Evolutionary conservation across 2,113 vertebrate genomes (phyloP), one percentile per base, ranked within the genome.

Genomic region (Oxygymnocypris stewartii): DNA sequence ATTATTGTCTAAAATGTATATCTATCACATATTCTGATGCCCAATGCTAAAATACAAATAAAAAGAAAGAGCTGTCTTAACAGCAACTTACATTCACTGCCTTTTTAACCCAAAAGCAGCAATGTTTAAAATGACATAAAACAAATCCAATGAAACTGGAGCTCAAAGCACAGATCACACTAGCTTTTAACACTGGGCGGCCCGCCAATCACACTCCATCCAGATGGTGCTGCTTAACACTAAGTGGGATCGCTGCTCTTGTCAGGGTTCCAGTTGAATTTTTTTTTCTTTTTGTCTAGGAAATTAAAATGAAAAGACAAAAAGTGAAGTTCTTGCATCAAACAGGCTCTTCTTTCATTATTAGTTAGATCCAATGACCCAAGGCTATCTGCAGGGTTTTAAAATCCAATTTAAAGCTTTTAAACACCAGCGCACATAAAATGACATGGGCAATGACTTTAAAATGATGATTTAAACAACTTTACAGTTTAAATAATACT

Each of bases 241-340:
- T 69, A 67, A 11, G 42, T 51, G 63, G 31, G 28, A 16, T 82
- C 63, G 3, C 71, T 77, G 0, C 86, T 61, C 9, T 80, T 88
- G 76, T 54, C 84, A 65, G 86, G n/a, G 18, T 59, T 79, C 89
- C 85, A 91, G 42, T 86, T 90, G 79, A 91, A 91, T 84, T 35
- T 82, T 51, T 8, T 90, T 3, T 3, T 61, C 73, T 49, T 84
- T 65, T 12, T 90, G 8, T 7, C 47, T 75, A 18, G 86, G 91
- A 79, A 73, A 81, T 16, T 20, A 13, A 82, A 63, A 47, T 0
- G 9, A 69, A 20, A 4, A 42, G 23, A 0, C 14, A 80, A 20
- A 57, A 44, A 20, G 28, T 54, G 6, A 18, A 44, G 11, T 6
- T 75, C 42, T 9, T 35, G n/a, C 13, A 31, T 51, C 28, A 59